Conservation (phyloP, 2,888 invertebrate genomes). For the Cloeon dipterum region DNA sequence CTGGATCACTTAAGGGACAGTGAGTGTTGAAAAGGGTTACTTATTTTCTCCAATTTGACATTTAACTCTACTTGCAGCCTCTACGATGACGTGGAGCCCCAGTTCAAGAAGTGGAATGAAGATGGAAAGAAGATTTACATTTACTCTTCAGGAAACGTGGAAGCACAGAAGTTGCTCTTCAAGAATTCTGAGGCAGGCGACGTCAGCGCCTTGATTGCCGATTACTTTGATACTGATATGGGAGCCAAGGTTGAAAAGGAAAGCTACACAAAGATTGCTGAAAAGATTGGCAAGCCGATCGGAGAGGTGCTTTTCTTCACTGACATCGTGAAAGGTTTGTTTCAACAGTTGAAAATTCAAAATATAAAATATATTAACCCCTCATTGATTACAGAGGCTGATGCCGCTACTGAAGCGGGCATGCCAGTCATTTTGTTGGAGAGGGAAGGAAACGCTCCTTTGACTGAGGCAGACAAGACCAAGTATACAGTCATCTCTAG, state of each 20-base stretch:
- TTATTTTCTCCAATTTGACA: neutral
- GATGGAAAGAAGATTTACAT: constrained; percentile 49
- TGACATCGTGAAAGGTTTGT: constrained; percentile 54
- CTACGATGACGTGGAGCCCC: constrained; percentile 59
- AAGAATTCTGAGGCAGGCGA: constrained; percentile 53
- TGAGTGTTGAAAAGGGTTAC: constrained; percentile 40
- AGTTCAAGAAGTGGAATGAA: constrained; percentile 46
- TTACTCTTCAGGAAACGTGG: constrained; percentile 80
- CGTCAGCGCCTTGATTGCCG: constrained; percentile 35
- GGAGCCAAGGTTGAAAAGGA: constrained; percentile 55
- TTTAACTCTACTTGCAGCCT: constrained; percentile 33
- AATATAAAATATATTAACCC: neutral
- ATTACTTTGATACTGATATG: constrained; percentile 67
- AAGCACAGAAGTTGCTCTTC: constrained; percentile 76
- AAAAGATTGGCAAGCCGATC: constrained; percentile 34
- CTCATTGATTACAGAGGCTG: constrained; percentile 37
- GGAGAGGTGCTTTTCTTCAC: constrained; percentile 65
- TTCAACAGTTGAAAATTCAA: neutral
- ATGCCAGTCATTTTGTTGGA: constrained; percentile 40
- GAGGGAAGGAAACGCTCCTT: constrained; percentile 54
- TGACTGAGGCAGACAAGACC: constrained; percentile 32
- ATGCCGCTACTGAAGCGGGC: constrained; percentile 56
- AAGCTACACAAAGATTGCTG: constrained; percentile 58
- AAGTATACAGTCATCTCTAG: constrained; percentile 31
- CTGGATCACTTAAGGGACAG: constrained; percentile 65